Evolutionary conservation across 2,888 invertebrate species (phyloP).

Genomic region (Balanococcus diminutus): DNA sequence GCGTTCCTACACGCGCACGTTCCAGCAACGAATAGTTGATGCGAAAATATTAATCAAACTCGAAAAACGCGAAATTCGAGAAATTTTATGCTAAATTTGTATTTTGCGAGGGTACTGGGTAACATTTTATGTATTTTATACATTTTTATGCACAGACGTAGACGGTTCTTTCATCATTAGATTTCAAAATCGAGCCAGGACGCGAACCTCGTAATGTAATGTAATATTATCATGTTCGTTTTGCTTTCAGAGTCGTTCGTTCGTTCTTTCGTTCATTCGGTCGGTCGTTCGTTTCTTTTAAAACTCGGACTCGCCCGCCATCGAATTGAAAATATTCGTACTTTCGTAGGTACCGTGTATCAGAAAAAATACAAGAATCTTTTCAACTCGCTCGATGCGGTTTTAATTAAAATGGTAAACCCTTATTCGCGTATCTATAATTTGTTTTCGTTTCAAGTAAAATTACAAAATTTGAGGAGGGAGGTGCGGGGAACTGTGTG

Average conservation of each 20-base stretch:
- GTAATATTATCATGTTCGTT: no score
- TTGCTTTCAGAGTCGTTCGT: not conserved
- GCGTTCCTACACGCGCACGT: not conserved
- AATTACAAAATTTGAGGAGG: no score
- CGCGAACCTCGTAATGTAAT: not conserved
- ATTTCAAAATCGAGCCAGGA: not conserved
- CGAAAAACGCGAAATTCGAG: not conserved
- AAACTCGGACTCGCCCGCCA: no score
- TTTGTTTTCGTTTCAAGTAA: not conserved
- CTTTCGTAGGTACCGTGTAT: no score
- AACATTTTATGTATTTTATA: not conserved
- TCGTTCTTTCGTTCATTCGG: no score
- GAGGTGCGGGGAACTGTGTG: no score
- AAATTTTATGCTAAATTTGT: not conserved
- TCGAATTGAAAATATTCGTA: not conserved
- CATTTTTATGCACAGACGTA: no score
- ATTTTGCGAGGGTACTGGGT: not conserved
- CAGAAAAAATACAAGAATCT: not conserved
- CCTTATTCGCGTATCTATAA: not conserved
- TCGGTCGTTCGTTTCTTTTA: no score
- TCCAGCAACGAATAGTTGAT: not conserved
- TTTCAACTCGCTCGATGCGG: not conserved
- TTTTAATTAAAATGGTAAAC: not conserved
- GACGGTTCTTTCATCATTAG: not conserved
- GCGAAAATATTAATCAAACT: conserved; percentile 38